These are phyloP conservation scores for Idaea biselata DNA, from an alignment of 2,888 invertebrate genomes.

Conservation along the genomic window DNA sequence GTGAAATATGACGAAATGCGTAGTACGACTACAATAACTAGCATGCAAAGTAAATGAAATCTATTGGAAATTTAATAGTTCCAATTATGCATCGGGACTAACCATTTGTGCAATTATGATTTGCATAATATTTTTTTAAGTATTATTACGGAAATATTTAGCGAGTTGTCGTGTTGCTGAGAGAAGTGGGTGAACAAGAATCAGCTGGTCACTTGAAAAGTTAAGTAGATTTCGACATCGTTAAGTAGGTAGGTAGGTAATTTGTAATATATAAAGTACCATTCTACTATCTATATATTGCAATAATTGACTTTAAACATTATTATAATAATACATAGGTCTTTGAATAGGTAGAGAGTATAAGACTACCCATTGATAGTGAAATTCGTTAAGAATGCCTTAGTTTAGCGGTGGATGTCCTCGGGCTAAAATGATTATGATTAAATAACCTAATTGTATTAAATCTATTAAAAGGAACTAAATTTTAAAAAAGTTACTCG, in stretches of 20 bases:
- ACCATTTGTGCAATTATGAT: conserved; percentile 30
- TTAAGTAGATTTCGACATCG: conserved; percentile 37
- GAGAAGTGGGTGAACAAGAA: conserved; percentile 69
- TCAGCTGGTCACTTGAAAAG: conserved; percentile 45
- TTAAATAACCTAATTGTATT: no score
- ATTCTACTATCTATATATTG: conserved; percentile 11
- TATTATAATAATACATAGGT: background rate
- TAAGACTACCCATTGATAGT: no score
- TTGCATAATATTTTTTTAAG: conserved; percentile 35
- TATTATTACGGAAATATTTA: conserved; percentile 1
- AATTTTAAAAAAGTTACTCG: no score
- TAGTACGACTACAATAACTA: conserved; percentile 7
- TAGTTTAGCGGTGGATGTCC: no score
- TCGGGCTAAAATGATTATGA: no score
- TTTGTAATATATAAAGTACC: conserved; percentile 23
- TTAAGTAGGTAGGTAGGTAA: conserved; percentile 9
- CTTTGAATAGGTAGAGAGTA: no score
- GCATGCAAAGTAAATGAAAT: conserved; percentile 20
- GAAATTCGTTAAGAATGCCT: no score
- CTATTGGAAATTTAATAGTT: conserved; percentile 19
- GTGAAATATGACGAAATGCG: conserved; percentile 18
- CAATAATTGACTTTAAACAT: conserved; percentile 17
- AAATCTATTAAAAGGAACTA: no score
- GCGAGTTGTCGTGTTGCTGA: conserved; percentile 46
- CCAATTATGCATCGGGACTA: conserved; percentile 21